Evolutionary conservation across 1,140 invertebrate species (phyloP).

Genomic region (Sitobion miscanthi): DNA sequence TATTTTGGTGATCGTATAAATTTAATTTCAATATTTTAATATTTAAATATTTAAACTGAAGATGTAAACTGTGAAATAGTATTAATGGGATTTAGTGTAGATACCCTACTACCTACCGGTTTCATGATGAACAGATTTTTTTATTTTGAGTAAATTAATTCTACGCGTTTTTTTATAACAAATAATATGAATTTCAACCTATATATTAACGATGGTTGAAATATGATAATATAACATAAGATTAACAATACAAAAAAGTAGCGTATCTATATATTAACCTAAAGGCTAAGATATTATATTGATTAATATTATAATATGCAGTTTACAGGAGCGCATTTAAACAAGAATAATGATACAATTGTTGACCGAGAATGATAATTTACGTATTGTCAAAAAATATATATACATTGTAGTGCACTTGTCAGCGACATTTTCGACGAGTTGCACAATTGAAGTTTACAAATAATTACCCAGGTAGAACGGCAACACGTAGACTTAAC

Average conservation of each 20-base stretch:
- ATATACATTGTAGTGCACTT: not conserved
- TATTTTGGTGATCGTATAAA: not conserved
- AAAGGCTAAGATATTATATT: not conserved
- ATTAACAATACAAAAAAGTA: not conserved
- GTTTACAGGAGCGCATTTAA: not conserved
- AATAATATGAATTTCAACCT: not conserved
- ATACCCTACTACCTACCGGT: no score
- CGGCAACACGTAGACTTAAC: slow-evolving; percentile 43
- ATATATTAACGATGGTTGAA: not conserved
- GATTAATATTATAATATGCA: not conserved
- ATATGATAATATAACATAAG: not conserved
- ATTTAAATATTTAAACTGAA: not conserved
- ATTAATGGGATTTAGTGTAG: no score
- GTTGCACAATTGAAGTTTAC: slow-evolving; percentile 50
- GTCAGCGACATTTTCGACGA: not conserved
- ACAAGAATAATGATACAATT: not conserved
- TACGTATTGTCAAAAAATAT: not conserved
- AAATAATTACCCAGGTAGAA: slow-evolving; percentile 55
- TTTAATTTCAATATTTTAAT: not conserved
- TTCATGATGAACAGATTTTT: not conserved
- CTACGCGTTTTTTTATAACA: not conserved
- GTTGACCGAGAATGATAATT: not conserved
- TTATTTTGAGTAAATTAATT: not conserved
- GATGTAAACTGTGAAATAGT: not conserved
- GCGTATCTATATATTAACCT: no score